phyloP scores from a whole-genome alignment of 2,888 invertebrate genomes.

The Lissonota sp. region DNA sequence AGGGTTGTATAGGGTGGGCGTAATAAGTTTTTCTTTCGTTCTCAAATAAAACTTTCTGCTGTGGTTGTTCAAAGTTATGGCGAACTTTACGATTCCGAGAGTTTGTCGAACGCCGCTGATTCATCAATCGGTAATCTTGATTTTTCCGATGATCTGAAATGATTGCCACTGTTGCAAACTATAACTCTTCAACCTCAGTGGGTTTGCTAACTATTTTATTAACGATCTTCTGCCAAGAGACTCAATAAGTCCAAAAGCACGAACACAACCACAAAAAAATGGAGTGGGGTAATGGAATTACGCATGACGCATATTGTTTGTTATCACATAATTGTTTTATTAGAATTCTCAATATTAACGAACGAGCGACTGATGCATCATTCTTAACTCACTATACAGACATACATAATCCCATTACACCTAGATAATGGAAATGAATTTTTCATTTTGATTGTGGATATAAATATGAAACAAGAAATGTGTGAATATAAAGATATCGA shows the following conservation, averaged over 20 bases:
- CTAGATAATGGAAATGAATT: slow-evolving; percentile 13
- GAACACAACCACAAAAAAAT: slow-evolving; percentile 1
- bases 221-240: too few species aligned
- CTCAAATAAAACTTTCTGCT: not conserved
- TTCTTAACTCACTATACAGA: slow-evolving; percentile 63
- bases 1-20: slow-evolving; percentile 1
- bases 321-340: slow-evolving; percentile 46
- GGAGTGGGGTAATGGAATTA: slow-evolving; percentile 73
- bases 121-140: slow-evolving; percentile 44
- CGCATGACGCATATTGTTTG: slow-evolving; percentile 65
- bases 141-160: slow-evolving; percentile 53
- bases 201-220: not conserved
- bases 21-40: not conserved
- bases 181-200: not conserved
- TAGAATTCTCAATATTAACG: slow-evolving; percentile 22
- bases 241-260: not conserved
- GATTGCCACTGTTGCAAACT: slow-evolving; percentile 11
- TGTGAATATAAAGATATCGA: not conserved
- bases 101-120: not conserved
- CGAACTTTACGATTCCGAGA: slow-evolving; percentile 32
- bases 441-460: not conserved
- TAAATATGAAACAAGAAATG: not conserved
- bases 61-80: slow-evolving; percentile 13
- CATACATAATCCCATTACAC: slow-evolving; percentile 74
- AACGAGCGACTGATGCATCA: slow-evolving; percentile 40